phyloP scores from a whole-genome alignment of 2,797 vertebrate species.

The Columba guinea region DNA sequence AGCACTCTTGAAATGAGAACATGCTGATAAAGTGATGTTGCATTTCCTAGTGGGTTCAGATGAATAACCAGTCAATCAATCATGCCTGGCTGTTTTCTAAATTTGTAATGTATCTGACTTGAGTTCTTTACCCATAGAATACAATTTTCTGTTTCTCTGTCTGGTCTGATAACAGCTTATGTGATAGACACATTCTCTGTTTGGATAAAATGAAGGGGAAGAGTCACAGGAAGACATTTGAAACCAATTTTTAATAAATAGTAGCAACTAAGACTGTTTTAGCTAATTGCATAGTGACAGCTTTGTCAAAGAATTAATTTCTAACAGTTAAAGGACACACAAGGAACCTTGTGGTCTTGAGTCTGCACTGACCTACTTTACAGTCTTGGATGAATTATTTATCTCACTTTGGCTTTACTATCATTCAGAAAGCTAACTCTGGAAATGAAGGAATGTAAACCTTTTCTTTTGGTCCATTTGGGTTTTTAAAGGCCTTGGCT shows the following conservation, averaged over 20 bases:
- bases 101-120: constrained; percentile 14
- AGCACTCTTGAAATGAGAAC: constrained; percentile 13
- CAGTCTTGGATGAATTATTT: neutral
- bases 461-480: neutral
- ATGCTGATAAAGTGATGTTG: constrained; percentile 11
- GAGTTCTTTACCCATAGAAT: constrained; percentile 5
- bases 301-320: neutral
- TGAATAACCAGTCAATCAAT: constrained; percentile 48
- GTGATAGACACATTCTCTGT: neutral
- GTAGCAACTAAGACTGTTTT: neutral
- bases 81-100: constrained; percentile 24
- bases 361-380: neutral
- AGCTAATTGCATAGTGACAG: neutral
- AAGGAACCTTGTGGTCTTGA: neutral
- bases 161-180: neutral
- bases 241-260: constrained; percentile 1
- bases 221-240: neutral
- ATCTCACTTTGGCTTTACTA: neutral
- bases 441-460: neutral
- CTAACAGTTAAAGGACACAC: neutral
- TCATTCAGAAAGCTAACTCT: neutral
- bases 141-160: constrained; percentile 16
- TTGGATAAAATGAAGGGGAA: neutral
- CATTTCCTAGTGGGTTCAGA: constrained; percentile 41
- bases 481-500: neutral